Conservation (phyloP, 2,113 vertebrate species). For the Ranitomeya variabilis region DNA sequence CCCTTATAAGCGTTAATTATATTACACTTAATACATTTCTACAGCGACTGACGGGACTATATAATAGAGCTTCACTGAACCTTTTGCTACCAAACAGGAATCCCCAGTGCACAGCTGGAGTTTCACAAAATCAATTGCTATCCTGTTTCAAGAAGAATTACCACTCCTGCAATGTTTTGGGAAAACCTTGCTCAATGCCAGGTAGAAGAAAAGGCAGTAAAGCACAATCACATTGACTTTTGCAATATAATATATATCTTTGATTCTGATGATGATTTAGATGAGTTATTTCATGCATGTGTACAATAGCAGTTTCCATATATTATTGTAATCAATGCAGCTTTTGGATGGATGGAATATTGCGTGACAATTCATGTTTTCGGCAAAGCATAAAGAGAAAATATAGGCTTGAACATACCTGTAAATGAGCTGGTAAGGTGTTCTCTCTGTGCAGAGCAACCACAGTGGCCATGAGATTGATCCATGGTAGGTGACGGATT, state of each 20-base stretch:
- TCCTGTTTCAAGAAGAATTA: neutral
- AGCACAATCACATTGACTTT: neutral
- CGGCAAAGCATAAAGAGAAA: neutral
- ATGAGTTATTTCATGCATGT: too few relatives aligned
- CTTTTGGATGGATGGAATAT: neutral
- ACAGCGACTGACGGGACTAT: neutral
- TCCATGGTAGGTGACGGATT: slow-evolving; percentile 33
- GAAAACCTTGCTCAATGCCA: neutral
- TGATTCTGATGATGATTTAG: too few relatives aligned
- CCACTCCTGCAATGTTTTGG: neutral
- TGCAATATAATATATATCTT: neutral
- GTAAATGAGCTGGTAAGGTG: slow-evolving; percentile 78
- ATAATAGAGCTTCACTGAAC: neutral
- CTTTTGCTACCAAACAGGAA: neutral
- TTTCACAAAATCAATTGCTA: neutral
- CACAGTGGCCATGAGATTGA: slow-evolving; percentile 74
- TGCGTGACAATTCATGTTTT: neutral
- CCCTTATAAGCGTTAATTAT: neutral
- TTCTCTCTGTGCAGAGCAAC: slow-evolving; percentile 75
- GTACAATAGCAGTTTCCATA: too few relatives aligned
- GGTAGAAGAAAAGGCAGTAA: neutral
- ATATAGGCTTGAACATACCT: slow-evolving; percentile 68
- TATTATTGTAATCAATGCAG: too few relatives aligned
- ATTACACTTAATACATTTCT: neutral
- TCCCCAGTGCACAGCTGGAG: neutral